Evolutionary conservation across 1,140 invertebrate genomes (phyloP).

Genomic region (Drosophila nebulosa): DNA sequence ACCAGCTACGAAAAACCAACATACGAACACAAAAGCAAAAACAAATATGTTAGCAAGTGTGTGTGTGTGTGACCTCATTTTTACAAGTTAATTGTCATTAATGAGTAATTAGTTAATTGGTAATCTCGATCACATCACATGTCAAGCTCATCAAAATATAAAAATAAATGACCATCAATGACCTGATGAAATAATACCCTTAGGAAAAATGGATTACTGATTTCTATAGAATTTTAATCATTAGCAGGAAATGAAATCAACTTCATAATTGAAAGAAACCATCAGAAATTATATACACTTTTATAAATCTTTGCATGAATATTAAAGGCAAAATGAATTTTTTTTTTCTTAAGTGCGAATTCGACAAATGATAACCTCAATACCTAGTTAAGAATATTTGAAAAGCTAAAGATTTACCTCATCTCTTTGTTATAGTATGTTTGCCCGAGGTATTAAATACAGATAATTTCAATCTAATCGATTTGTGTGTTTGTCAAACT

Average conservation of each 20-base stretch:
- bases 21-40: neutral
- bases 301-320: too few species aligned
- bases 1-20: slow-evolving; percentile 6
- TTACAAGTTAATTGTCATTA: slow-evolving; percentile 9
- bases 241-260: too few species aligned
- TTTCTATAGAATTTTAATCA: too few species aligned
- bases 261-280: too few species aligned
- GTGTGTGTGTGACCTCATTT: neutral
- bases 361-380: too few species aligned
- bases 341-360: too few species aligned
- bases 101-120: slow-evolving; percentile 25
- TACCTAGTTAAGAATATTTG: too few species aligned
- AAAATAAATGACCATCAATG: neutral
- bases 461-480: slow-evolving; percentile 58
- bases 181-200: neutral
- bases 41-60: neutral
- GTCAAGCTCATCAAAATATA: neutral
- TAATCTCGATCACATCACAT: neutral
- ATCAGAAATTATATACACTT: too few species aligned
- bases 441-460: neutral
- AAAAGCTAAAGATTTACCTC: too few species aligned
- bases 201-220: neutral
- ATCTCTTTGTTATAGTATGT: neutral
- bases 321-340: too few species aligned
- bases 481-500: slow-evolving; percentile 73